phyloP scores from a whole-genome alignment of 2,888 invertebrate genomes.

The Diarsia mendica region DNA sequence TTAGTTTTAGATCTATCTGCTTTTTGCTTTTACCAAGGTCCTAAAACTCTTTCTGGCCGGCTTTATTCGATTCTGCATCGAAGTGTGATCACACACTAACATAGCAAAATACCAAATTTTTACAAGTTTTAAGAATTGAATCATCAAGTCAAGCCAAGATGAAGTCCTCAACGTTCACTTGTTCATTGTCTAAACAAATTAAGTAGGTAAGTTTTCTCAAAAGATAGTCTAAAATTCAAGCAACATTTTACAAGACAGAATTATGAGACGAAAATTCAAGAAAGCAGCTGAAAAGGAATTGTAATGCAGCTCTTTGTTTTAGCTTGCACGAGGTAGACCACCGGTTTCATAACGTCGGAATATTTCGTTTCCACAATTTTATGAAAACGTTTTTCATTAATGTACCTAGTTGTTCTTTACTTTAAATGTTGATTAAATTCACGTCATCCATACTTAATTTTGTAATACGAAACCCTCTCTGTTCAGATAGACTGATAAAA shows the following conservation, averaged over 20 bases:
- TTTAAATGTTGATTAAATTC: not conserved
- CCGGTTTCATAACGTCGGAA: constrained; percentile 11
- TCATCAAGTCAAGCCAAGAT: not conserved
- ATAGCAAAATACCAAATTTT: not conserved
- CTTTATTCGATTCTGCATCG: not conserved
- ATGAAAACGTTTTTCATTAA: not conserved
- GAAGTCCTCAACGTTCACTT: constrained; percentile 8
- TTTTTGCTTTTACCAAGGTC: not conserved
- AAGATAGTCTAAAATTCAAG: constrained; percentile 23
- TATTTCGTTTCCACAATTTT: constrained; percentile 33
- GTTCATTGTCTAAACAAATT: constrained; percentile 10
- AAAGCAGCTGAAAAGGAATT: constrained; percentile 31
- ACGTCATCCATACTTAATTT: not conserved
- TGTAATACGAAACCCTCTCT: not conserved
- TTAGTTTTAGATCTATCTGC: not conserved
- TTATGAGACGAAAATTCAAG: constrained; percentile 29
- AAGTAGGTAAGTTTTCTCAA: constrained; percentile 6
- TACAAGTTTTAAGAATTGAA: not conserved
- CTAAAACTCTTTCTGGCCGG: not conserved
- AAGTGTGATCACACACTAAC: not conserved
- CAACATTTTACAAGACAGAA: constrained; percentile 17
- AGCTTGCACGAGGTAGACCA: constrained; percentile 15
- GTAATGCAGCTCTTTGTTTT: constrained; percentile 32
- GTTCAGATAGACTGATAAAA: not conserved
- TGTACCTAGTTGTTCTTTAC: constrained; percentile 1